Evolutionary conservation across 2,113 vertebrate species (phyloP).

Genomic region (Entelurus aequoreus): DNA sequence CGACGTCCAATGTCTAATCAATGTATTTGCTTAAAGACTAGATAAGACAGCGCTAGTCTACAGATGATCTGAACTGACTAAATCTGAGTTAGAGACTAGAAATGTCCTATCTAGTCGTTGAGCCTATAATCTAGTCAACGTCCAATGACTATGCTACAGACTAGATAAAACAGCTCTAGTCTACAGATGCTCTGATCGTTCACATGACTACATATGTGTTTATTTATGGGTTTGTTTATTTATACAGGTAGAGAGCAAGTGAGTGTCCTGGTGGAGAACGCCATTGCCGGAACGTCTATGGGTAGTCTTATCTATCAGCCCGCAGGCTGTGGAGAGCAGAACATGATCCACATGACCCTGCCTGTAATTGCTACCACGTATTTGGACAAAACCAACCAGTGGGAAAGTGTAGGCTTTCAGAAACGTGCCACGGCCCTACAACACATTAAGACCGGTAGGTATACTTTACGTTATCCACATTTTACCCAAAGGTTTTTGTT

Average conservation of each 20-base stretch:
- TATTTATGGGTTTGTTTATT: not conserved
- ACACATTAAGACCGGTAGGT: constrained; percentile 56
- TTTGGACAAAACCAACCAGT: constrained; percentile 68
- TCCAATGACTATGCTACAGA: too few relatives aligned
- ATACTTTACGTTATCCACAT: not conserved
- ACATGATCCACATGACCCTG: constrained; percentile 51
- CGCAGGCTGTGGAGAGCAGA: constrained; percentile 58
- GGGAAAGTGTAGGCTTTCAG: constrained; percentile 52
- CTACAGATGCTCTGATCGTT: not conserved
- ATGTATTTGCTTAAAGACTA: too few relatives aligned
- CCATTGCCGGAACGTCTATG: constrained; percentile 44
- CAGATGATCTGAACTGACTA: too few relatives aligned
- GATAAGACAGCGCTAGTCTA: too few relatives aligned
- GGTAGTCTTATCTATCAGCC: constrained; percentile 49
- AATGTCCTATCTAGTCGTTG: too few relatives aligned
- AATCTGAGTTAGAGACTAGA: too few relatives aligned
- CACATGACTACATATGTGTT: not conserved
- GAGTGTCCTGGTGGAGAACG: constrained; percentile 35
- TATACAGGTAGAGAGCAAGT: constrained; percentile 35
- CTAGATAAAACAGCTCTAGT: too few relatives aligned
- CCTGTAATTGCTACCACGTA: constrained; percentile 64
- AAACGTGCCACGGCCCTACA: constrained; percentile 39
- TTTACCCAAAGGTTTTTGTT: too few relatives aligned
- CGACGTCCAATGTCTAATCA: too few relatives aligned
- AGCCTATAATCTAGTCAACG: too few relatives aligned